Evolutionary conservation across 2,888 invertebrate genomes (phyloP).

Genomic region (Salticus scenicus): DNA sequence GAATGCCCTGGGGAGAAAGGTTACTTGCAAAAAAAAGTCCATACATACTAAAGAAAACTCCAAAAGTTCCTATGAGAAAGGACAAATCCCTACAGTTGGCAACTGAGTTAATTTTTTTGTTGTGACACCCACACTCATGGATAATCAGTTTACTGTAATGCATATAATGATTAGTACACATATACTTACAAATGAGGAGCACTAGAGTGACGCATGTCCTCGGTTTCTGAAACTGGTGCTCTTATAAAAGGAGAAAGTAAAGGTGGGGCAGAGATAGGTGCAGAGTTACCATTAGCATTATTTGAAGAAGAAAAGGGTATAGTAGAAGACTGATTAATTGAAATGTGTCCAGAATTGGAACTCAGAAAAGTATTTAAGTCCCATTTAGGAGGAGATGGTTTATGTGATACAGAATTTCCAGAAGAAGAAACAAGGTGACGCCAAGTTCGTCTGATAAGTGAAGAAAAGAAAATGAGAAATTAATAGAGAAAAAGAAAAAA

Average conservation of each 20-base stretch:
- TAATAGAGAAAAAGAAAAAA: background rate
- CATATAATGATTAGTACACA: background rate
- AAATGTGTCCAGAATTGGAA: slow-evolving; percentile 20
- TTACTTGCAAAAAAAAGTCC: no score
- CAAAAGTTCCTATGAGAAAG: no score
- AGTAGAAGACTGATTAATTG: slow-evolving; percentile 19
- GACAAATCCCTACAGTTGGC: no score
- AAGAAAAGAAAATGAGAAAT: background rate
- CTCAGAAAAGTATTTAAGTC: slow-evolving; percentile 56
- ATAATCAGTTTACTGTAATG: no score
- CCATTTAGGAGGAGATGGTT: slow-evolving; percentile 48
- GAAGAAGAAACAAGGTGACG: slow-evolving; percentile 51
- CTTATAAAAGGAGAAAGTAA: slow-evolving; percentile 27
- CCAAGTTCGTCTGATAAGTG: slow-evolving; percentile 48
- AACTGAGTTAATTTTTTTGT: no score
- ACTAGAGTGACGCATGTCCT: slow-evolving; percentile 43
- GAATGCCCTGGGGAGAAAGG: no score
- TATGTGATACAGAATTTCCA: slow-evolving; percentile 36
- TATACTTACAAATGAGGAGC: slow-evolving; percentile 59
- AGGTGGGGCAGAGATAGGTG: slow-evolving; percentile 35
- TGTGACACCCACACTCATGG: no score
- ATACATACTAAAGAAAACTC: no score
- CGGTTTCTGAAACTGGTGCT: slow-evolving; percentile 18
- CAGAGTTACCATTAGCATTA: slow-evolving; percentile 29
- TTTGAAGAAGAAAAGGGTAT: slow-evolving; percentile 19